Evolutionary conservation across 2,113 vertebrate species (phyloP).

Genomic region (Scomber scombrus): DNA sequence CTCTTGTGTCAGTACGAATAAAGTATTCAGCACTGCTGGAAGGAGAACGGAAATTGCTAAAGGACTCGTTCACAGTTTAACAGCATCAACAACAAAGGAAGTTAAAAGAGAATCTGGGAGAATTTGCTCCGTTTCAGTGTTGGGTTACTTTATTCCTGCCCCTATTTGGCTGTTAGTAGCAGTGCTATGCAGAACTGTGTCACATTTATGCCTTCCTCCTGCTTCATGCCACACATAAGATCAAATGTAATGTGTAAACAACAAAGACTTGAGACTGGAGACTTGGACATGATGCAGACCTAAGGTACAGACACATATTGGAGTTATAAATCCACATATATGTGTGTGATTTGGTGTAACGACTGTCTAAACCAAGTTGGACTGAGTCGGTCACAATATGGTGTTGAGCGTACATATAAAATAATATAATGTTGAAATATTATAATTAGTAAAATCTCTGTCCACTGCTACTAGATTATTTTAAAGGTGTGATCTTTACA

Average conservation of each 20-base stretch:
- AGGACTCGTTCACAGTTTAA: conserved; percentile 45
- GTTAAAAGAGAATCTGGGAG: conserved; percentile 30
- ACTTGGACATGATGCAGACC: conserved; percentile 6
- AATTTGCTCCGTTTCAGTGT: conserved; percentile 1
- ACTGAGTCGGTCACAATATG: too few relatives aligned
- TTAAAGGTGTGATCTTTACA: not conserved
- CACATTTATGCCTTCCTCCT: not conserved
- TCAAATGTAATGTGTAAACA: not conserved
- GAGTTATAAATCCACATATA: not conserved
- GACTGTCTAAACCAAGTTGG: not conserved
- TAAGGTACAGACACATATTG: not conserved
- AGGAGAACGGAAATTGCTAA: conserved; percentile 32
- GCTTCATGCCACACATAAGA: not conserved
- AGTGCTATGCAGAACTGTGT: not conserved
- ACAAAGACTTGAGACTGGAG: not conserved
- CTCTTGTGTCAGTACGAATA: conserved; percentile 44
- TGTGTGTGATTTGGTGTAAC: not conserved
- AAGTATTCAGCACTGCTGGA: conserved; percentile 55
- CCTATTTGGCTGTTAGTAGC: conserved; percentile 2
- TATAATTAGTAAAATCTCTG: not conserved
- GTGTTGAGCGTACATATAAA: conserved; percentile 3
- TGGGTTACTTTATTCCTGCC: not conserved
- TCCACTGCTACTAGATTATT: not conserved
- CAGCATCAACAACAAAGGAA: conserved; percentile 46
- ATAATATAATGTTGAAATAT: not conserved